A percentile compares a stretch with the other conserved stretches of the same genome.
Evolutionary conservation across 2,888 invertebrate genomes (phyloP).

Genomic region (Drosophila rubida): DNA sequence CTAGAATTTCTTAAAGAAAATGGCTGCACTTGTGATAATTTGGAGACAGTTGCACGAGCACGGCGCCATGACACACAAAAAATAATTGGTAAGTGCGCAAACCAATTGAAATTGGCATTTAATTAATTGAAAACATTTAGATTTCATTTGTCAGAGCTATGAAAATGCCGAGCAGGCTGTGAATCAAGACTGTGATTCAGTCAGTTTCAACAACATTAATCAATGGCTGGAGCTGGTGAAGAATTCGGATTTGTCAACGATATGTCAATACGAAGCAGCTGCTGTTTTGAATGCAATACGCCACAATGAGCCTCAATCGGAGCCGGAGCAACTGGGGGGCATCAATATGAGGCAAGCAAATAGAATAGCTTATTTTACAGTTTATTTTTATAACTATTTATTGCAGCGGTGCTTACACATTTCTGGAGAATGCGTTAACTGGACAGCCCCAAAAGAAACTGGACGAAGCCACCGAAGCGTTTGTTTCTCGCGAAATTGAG

Average conservation of each 20-base stretch:
- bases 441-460: constrained; percentile 79
- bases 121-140: constrained; percentile 40
- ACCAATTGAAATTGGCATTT: background rate
- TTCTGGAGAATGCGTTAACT: constrained; percentile 78
- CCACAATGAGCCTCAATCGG: constrained; percentile 67
- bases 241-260: constrained; percentile 38
- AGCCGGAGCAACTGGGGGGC: constrained; percentile 42
- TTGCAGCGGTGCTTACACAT: constrained; percentile 77
- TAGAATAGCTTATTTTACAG: background rate
- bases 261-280: constrained; percentile 76
- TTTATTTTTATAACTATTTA: background rate
- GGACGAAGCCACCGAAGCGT: constrained; percentile 62
- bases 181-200: constrained; percentile 72
- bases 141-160: constrained; percentile 61
- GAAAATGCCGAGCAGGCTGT: constrained; percentile 64
- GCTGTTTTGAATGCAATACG: constrained; percentile 71
- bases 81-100: constrained; percentile 38
- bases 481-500: constrained; percentile 76
- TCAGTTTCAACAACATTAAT: constrained; percentile 71
- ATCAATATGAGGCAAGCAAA: constrained; percentile 48
- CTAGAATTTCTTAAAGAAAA: constrained; percentile 34
- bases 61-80: constrained; percentile 5
- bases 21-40: constrained; percentile 43
- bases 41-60: constrained; percentile 21
- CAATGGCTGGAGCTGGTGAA: constrained; percentile 77